These are phyloP conservation scores for Diadumene lineata DNA, from an alignment of 92 coral and sea anemone species.

Conservation along the genomic window DNA sequence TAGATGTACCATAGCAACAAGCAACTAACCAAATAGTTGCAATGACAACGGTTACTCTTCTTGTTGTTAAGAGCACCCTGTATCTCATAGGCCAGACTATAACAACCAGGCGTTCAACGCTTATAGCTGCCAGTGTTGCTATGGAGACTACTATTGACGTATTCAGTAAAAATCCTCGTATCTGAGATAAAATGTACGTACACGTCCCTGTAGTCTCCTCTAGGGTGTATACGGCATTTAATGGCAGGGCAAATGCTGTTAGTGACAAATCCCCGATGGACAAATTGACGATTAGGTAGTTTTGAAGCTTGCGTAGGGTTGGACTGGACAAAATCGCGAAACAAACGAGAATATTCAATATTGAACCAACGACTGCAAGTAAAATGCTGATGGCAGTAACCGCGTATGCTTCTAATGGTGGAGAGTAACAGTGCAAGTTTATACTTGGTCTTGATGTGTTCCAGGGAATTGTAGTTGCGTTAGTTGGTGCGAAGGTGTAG, in stretches of 20 bases:
- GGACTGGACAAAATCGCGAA: slow-evolving; percentile 3
- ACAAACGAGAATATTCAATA: slow-evolving; percentile 10
- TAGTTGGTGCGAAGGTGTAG: neutral
- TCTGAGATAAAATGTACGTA: neutral
- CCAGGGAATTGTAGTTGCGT: neutral
- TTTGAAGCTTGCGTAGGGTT: slow-evolving; percentile 11
- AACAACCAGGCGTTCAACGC: slow-evolving; percentile 21
- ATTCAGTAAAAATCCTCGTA: slow-evolving; percentile 10
- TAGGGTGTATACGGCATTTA: slow-evolving; percentile 15
- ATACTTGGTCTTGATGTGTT: neutral
- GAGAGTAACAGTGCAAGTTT: neutral
- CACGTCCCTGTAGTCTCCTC: slow-evolving; percentile 18
- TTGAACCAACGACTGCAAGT: slow-evolving; percentile 1
- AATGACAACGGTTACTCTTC: neutral
- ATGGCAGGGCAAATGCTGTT: slow-evolving; percentile 6
- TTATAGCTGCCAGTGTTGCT: slow-evolving; percentile 7
- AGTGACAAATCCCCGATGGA: slow-evolving; percentile 14
- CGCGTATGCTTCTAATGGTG: slow-evolving; percentile 13
- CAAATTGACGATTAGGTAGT: slow-evolving; percentile 15
- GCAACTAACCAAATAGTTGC: slow-evolving; percentile 5
- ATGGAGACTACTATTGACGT: slow-evolving; percentile 10
- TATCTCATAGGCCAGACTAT: slow-evolving; percentile 18
- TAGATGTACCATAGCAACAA: neutral
- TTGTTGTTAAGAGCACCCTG: neutral
- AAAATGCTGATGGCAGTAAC: neutral